Conservation (phyloP, 2,113 vertebrate genomes). For the Ranitomeya imitator region DNA sequence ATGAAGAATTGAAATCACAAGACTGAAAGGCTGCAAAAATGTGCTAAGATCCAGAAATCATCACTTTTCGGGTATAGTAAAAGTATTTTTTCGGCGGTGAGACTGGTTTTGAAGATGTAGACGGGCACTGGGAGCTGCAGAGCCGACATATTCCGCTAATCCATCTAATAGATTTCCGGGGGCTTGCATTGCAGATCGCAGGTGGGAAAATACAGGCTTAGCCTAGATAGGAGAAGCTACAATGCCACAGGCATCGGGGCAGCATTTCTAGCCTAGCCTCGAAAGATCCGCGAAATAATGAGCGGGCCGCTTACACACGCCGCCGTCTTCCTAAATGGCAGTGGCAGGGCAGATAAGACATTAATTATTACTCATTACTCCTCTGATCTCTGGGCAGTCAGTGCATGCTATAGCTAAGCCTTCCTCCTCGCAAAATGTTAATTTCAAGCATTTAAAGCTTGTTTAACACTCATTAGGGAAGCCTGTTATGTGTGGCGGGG, state of each 20-base stretch:
- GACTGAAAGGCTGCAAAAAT: conserved; percentile 71
- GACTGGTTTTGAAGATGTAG: background rate
- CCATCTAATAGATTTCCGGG: background rate
- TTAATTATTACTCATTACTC: conserved; percentile 18
- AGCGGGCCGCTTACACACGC: background rate
- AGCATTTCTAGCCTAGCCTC: background rate
- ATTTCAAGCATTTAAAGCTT: conserved; percentile 14
- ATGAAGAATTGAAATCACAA: conserved; percentile 69
- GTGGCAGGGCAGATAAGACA: conserved; percentile 9
- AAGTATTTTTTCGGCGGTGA: background rate
- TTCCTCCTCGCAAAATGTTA: background rate
- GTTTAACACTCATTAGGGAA: conserved; percentile 21
- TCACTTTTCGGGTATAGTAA: background rate
- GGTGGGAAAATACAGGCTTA: conserved; percentile 23
- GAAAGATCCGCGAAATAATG: background rate
- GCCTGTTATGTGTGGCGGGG: background rate
- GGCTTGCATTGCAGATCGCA: background rate
- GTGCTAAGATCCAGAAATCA: conserved; percentile 39
- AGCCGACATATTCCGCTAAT: background rate
- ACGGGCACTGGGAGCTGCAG: conserved; percentile 28
- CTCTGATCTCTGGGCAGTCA: background rate
- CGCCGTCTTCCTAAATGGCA: background rate
- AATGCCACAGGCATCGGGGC: background rate
- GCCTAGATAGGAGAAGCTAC: background rate
- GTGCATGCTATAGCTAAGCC: conserved; percentile 5